phyloP scores from a whole-genome alignment of 2,888 invertebrate genomes.

The Mantis religiosa region DNA sequence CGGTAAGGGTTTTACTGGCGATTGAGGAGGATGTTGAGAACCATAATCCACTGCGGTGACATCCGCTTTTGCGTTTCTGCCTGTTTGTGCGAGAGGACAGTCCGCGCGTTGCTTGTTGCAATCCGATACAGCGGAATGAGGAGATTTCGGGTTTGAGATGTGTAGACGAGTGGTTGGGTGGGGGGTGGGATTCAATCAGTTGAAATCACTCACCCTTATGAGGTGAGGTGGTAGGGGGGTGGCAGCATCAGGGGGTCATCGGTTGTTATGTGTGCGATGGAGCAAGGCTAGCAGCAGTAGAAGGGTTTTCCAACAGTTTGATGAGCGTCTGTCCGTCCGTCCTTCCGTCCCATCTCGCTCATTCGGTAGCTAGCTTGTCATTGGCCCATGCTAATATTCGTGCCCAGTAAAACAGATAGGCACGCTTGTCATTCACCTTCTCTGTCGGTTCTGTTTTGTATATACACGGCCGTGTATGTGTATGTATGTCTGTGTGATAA shows the following conservation, averaged over 20 bases:
- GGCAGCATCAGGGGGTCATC: background rate
- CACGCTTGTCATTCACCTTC: background rate
- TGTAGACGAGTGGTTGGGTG: background rate
- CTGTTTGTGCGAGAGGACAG: background rate
- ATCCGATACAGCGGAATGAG: conserved; percentile 7
- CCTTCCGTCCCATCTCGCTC: background rate
- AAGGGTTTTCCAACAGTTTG: conserved; percentile 5
- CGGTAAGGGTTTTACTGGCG: background rate
- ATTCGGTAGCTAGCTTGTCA: conserved; percentile 19
- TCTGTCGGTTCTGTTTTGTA: background rate
- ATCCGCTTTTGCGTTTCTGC: background rate
- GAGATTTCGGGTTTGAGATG: conserved; percentile 9
- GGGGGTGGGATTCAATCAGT: conserved; percentile 11
- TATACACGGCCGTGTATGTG: background rate
- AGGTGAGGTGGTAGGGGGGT: background rate
- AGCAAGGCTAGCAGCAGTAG: background rate
- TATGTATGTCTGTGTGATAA: conserved; percentile 15
- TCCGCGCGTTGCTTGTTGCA: background rate
- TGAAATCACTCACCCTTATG: conserved; percentile 18
- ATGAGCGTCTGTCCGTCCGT: background rate
- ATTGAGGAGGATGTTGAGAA: background rate
- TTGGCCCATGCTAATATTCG: conserved; percentile 27
- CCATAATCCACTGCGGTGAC: background rate
- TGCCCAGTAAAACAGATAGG: conserved; percentile 14
- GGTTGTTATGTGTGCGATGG: background rate